A percentile compares a stretch with the other conserved stretches of the same genome.
phyloP scores from a whole-genome alignment of 2,797 vertebrate species.

The Melanotaenia parkinsoni region DNA sequence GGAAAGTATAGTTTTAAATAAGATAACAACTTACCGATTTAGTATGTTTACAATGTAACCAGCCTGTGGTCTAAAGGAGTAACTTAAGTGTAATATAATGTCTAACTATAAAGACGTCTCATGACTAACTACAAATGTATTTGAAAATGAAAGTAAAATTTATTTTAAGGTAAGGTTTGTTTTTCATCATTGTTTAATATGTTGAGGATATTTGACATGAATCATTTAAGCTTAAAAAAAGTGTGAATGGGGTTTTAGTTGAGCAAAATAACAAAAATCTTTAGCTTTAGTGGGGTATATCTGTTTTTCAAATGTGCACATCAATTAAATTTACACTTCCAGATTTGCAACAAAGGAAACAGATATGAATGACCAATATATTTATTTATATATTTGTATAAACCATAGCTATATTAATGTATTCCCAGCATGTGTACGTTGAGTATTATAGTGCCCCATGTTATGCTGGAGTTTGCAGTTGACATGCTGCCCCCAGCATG shows the following conservation, averaged over 20 bases:
- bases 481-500: neutral
- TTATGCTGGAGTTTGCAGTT: neutral
- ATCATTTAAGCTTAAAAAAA: neutral
- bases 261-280: neutral
- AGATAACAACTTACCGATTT: neutral
- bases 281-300: neutral
- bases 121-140: neutral
- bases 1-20: neutral
- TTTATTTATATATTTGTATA: neutral
- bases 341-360: neutral
- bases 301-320: neutral
- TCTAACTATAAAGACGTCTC: neutral
- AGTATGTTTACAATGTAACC: neutral
- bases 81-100: neutral
- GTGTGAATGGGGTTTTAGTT: neutral
- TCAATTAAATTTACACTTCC: slow-evolving; percentile 25
- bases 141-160: neutral
- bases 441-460: neutral
- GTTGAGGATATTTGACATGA: neutral
- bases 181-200: neutral
- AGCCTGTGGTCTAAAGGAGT: neutral
- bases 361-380: slow-evolving; percentile 2
- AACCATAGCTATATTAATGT: neutral
- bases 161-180: neutral
- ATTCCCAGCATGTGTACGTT: neutral